Base-by-base conservation (phyloP, 2,113 vertebrate genomes). In the Gymnogyps californianus region DNA sequence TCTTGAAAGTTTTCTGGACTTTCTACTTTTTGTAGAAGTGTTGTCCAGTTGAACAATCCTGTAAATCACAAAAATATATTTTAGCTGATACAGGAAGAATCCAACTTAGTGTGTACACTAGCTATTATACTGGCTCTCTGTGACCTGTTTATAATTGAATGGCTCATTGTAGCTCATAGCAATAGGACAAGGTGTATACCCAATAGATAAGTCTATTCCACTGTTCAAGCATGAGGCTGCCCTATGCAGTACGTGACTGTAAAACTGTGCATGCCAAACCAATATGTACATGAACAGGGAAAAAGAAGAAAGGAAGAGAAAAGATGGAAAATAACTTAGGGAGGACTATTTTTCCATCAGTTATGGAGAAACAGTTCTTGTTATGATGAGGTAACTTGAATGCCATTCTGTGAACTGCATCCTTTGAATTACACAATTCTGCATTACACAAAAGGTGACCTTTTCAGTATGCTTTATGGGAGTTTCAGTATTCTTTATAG, bases 401-500 rank as follows among this genome's bases (percentile, higher is more conserved):
- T n/a, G 16, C 4, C 10, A 54, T 82, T 89, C 74, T 69, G 10
- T 31, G 29, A 83, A 36, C 69, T 55, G 55, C 65, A 82, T 59
- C 57, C 40, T 86, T 79, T 96, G 91, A 96, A 95, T 97, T 93
- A 80, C 66, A 58, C 42, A 83, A 47, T 85, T 95, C 67, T 86
- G 28, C 14, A 3, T 65, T 94, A 80, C 74, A 83, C 71, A 97
- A 94, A 96, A 61, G 70, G 29, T 96, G 95, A 98, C 95, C 93
- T 97, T 97, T 89, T 96, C 89, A 93, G 18, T 92, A 87, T 94
- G 95, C 84, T 96, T 96, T 91, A 76, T 85, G 57, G 6, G 4
- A 92, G 55, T 85, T 80, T 91, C 87, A 78, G 17, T 87, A 88
- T 90, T 92, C 69, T 91, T 97, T 88, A 65, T 90, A 54, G 10